A percentile compares a stretch with the other conserved stretches of the same genome.
These are phyloP conservation scores for Heliothis subflexa DNA, from an alignment of 1,140 invertebrate species.

Conservation along the genomic window DNA sequence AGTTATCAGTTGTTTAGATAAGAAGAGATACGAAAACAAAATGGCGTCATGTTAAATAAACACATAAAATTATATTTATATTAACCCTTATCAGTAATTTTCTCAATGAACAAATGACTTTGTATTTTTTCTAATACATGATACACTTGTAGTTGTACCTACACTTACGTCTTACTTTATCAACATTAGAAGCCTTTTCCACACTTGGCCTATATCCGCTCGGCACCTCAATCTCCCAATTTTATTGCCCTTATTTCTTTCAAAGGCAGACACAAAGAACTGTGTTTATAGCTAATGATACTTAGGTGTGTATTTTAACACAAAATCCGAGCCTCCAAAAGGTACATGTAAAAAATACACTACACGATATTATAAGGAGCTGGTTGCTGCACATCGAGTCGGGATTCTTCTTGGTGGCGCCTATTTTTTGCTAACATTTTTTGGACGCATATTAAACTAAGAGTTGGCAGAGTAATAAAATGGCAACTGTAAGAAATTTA, in stretches of 20 bases:
- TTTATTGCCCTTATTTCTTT: slow-evolving; percentile 83
- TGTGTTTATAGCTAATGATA: slow-evolving; percentile 85
- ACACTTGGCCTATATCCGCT: slow-evolving; percentile 64
- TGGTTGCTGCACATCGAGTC: slow-evolving; percentile 69
- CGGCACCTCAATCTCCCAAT: slow-evolving; percentile 70
- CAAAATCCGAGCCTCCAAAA: slow-evolving; percentile 79
- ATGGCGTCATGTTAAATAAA: slow-evolving; percentile 10
- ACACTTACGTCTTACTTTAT: not conserved
- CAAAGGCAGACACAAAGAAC: slow-evolving; percentile 82
- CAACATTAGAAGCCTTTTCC: slow-evolving; percentile 58
- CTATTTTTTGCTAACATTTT: slow-evolving; percentile 82
- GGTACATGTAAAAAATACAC: slow-evolving; percentile 79
- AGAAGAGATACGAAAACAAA: slow-evolving; percentile 12
- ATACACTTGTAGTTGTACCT: no score
- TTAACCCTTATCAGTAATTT: no score
- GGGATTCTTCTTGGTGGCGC: slow-evolving; percentile 78
- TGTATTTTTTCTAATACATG: no score
- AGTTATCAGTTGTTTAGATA: slow-evolving; percentile 25
- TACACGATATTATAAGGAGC: slow-evolving; percentile 79
- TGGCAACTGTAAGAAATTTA: slow-evolving; percentile 80
- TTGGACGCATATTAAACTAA: slow-evolving; percentile 76
- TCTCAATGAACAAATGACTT: no score
- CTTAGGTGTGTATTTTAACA: slow-evolving; percentile 86
- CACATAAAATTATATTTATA: not conserved
- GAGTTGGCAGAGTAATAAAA: slow-evolving; percentile 82